Base-by-base conservation (phyloP, 2,888 invertebrate genomes). In the Leptinotarsa tumamoca region DNA sequence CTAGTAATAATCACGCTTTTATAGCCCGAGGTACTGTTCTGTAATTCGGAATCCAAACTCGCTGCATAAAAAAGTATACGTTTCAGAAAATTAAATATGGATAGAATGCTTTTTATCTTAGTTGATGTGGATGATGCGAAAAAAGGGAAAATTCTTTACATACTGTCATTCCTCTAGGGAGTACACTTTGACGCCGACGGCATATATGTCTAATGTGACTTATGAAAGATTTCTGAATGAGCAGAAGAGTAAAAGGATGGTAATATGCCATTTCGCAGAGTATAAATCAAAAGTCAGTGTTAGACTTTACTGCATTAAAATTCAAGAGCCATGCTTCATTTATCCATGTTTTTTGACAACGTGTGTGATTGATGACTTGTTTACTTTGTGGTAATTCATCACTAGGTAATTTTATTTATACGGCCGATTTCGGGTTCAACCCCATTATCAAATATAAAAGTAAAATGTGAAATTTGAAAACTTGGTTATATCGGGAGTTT, bases 21-120 rank as follows among this genome's bases (percentile, higher is more conserved):
- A 21, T 43, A 43, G 50, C 70, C 70, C 23, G 21, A 50, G 43
- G 70, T 27, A 18, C 50, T 23, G 27, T 49, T 58, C 21, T 21
- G 49, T 58, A 49, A 70, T 70, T 58, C 43, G 50, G 58, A 58
- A 52, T n/a, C 27, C 21, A 23, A 43, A 50, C 58, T 58, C 13
- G 58, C 33, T 58, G 23, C 63, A 63, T 43, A 63, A 43, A 63
- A 70, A 70, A 18, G 61, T 70, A 23, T 70, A 50, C 70, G 49
- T 58, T 58, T 70, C 61, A 49, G 43, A 58, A 70, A 43, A 70
- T 70, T 49, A 70, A 70, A 70, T 70, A 70, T 70, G 70, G 56
- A 70, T 70, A 49, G 43, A 49, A 58, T 49, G 23, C 58, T 43
- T 70, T 70, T 49, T 58, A 70, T 70, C 70, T 70, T 56, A 70